Conservation (phyloP, 2,888 invertebrate genomes). For the Campoletis raptor region DNA sequence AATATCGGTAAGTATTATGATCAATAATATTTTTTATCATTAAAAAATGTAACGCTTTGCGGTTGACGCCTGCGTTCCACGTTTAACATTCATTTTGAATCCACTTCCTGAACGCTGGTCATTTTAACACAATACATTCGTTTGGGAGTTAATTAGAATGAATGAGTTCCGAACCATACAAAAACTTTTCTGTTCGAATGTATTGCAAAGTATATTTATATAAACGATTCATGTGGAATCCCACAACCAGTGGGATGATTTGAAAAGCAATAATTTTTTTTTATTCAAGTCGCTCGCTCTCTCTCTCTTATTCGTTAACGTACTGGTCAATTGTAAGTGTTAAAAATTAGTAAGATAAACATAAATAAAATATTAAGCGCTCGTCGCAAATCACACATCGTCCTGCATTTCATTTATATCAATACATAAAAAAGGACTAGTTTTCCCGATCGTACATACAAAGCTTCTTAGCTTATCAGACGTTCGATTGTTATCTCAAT, state of each 20-base stretch:
- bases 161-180: neutral
- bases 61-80: neutral
- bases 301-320: neutral
- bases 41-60: neutral
- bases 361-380: neutral
- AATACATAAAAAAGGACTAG: conserved; percentile 12
- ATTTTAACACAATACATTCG: neutral
- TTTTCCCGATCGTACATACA: conserved; percentile 6
- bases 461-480: neutral
- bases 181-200: neutral
- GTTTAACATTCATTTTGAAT: neutral
- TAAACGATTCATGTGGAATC: neutral
- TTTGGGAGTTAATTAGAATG: neutral
- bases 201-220: neutral
- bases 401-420: neutral
- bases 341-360: neutral
- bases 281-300: neutral
- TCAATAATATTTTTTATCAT: neutral
- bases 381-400: neutral
- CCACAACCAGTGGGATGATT: conserved; percentile 1
- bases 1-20: conserved; percentile 1
- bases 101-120: neutral
- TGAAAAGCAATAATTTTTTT: neutral
- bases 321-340: neutral
- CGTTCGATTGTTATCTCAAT: neutral